phyloP scores from a whole-genome alignment of 2,113 vertebrate genomes.

The Ameiurus melas region DNA sequence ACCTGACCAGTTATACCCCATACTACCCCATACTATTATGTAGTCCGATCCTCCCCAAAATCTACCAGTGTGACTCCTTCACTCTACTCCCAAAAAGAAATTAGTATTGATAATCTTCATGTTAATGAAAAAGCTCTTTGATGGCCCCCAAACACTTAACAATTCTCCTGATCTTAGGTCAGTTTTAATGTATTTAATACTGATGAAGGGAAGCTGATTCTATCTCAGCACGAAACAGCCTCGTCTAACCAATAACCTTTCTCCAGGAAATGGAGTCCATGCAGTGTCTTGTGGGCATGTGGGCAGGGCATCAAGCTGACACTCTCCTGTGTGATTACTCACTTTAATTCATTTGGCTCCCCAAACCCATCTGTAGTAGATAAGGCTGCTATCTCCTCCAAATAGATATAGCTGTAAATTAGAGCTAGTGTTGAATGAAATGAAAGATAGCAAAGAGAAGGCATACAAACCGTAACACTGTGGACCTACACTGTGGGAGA shows the following conservation, averaged over 20 bases:
- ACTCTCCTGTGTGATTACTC: slow-evolving; percentile 37
- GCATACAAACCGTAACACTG: slow-evolving; percentile 72
- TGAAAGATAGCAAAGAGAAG: slow-evolving; percentile 54
- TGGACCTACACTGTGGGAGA: slow-evolving; percentile 74
- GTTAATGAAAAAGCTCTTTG: not conserved
- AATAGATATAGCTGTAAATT: slow-evolving; percentile 20
- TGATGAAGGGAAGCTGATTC: not conserved
- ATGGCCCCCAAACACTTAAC: not conserved
- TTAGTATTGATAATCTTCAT: not conserved
- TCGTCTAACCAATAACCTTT: not conserved
- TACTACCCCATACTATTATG: not conserved
- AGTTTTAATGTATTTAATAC: slow-evolving; percentile 4
- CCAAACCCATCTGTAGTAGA: slow-evolving; percentile 51
- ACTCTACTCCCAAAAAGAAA: not conserved
- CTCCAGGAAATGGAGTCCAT: slow-evolving; percentile 32
- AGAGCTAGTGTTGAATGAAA: slow-evolving; percentile 10
- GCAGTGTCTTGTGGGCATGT: slow-evolving; percentile 54
- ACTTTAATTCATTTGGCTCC: slow-evolving; percentile 46
- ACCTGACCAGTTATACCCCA: not conserved
- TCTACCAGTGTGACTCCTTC: not conserved
- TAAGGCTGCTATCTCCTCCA: slow-evolving; percentile 27
- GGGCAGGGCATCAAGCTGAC: slow-evolving; percentile 50
- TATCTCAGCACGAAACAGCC: not conserved
- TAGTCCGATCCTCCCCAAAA: not conserved
- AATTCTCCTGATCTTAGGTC: not conserved